Evolutionary conservation across 2,113 vertebrate genomes (phyloP).

Genomic region (Cryptoleucopteryx plumbea): DNA sequence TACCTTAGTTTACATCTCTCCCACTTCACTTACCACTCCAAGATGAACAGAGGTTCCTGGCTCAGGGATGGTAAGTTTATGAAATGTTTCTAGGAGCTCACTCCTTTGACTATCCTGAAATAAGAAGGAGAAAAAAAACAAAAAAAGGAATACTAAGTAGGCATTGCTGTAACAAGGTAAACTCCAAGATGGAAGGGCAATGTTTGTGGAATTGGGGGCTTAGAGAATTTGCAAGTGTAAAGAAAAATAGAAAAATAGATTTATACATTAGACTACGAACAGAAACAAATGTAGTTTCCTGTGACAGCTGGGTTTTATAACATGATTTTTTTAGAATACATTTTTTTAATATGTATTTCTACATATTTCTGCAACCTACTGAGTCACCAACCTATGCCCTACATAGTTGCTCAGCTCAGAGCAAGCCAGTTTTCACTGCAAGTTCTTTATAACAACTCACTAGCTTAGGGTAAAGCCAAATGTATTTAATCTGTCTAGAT

Average conservation of each 20-base stretch:
- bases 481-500: not conserved
- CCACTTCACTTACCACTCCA: conserved; percentile 83
- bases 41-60: conserved; percentile 89
- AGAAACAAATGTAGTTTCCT: not conserved
- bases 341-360: not conserved
- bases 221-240: not conserved
- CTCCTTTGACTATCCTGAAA: conserved; percentile 88
- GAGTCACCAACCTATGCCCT: conserved; percentile 37
- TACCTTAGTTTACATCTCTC: not conserved
- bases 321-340: not conserved
- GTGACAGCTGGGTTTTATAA: not conserved
- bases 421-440: conserved; percentile 29
- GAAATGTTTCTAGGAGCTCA: conserved; percentile 87
- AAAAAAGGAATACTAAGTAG: not conserved
- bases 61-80: conserved; percentile 85
- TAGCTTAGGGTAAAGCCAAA: not conserved
- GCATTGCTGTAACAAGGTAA: not conserved
- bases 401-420: conserved; percentile 11
- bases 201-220: not conserved
- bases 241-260: not conserved
- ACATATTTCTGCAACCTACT: conserved; percentile 42
- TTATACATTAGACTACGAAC: not conserved
- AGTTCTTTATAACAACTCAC: conserved; percentile 3
- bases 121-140: not conserved
- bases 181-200: not conserved